Evolutionary conservation across 2,797 vertebrate genomes (phyloP), one percentile per base, ranked within the genome.

Genomic region (Pseudomugil tenellus): DNA sequence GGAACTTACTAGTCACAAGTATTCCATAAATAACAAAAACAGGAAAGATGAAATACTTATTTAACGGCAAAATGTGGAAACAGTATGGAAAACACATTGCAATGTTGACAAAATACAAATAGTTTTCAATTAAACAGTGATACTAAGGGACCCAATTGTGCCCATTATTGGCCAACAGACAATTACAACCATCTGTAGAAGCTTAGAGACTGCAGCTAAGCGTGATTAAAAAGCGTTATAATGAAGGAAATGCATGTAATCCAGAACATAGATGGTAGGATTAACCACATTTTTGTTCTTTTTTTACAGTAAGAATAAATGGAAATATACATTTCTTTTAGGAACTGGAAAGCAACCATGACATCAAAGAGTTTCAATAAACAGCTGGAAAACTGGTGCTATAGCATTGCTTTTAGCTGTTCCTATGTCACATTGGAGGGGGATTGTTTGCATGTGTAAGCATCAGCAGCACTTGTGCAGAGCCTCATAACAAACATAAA

Each of bases 401-500:
- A 21, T 16, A 49, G 4, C 39, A 41, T 1, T 23, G n/a, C 14
- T 49, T 61, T 54, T 2, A 26, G 3, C 21, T 26, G 26, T 21
- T 48, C 51, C n/a, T 56, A n/a, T 32, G 25, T 29, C 16, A 17
- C 19, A 11, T 12, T 35, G 12, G 13, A 67, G 6, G 6, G 23
- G 5, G 19, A 14, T 29, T 56, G 21, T 77, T 58, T 70, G n/a
- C 23, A 51, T 23, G 8, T 51, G 12, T 41, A 16, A 55, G 51
- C 16, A 51, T 39, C 58, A 46, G 1, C 34, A 32, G 28, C 29
- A 46, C 55, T 52, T 68, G 48, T 48, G 62, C 74, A 63, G 12
- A 32, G 48, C 66, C 70, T 79, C 26, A 29, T 73, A 69, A 72
- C 63, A 48, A 34, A 39, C 46, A 11, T 57, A 52, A 59, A 43